Conservation (phyloP, 1,140 invertebrate genomes). For the Drosophila pectinifera region DNA sequence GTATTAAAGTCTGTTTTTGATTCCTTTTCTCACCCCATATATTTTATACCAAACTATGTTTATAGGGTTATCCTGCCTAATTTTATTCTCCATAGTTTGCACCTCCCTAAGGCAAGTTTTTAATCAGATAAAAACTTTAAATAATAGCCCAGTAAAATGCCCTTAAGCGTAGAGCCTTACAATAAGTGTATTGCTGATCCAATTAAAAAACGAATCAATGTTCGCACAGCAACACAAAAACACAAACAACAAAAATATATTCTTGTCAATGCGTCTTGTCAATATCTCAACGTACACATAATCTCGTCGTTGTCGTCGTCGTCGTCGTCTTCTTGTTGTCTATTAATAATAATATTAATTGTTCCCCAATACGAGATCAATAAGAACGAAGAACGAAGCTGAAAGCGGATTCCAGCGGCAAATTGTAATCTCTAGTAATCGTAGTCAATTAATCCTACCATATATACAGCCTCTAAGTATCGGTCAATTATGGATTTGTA, state of each 20-base stretch:
- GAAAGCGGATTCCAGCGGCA: constrained; percentile 39
- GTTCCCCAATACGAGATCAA: constrained; percentile 42
- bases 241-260: constrained; percentile 40
- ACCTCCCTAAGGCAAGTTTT: constrained; percentile 14
- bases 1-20: background rate
- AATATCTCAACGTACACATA: constrained; percentile 72
- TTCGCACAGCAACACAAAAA: constrained; percentile 26
- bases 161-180: constrained; percentile 2
- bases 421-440: constrained; percentile 77
- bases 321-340: constrained; percentile 62
- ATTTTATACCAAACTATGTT: background rate
- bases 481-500: constrained; percentile 74
- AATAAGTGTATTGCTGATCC: constrained; percentile 39
- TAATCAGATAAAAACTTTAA: background rate
- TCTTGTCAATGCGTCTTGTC: constrained; percentile 67
- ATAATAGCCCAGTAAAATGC: constrained; percentile 26
- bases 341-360: constrained; percentile 69
- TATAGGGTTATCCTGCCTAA: background rate
- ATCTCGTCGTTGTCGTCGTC: constrained; percentile 70
- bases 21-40: no score
- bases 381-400: constrained; percentile 26
- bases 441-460: constrained; percentile 77
- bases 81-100: background rate
- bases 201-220: constrained; percentile 46
- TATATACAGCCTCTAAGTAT: constrained; percentile 44